Conservation (phyloP, 2,888 invertebrate genomes). For the Xylota sylvarum region DNA sequence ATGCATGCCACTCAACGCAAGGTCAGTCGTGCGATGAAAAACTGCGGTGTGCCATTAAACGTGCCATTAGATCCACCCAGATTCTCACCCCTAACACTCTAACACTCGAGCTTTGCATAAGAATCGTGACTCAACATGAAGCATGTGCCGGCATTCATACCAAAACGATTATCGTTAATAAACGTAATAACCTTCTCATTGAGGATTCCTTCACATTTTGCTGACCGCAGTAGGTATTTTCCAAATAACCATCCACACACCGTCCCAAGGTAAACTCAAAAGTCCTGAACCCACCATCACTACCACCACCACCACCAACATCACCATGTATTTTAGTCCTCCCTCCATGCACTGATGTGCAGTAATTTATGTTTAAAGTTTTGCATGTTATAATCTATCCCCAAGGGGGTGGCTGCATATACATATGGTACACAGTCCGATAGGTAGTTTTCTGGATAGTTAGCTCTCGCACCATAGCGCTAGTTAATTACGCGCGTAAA, state of each 20-base stretch:
- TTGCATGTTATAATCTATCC: conserved; percentile 45
- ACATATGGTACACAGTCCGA: background rate
- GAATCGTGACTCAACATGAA: conserved; percentile 34
- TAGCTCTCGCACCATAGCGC: conserved; percentile 27
- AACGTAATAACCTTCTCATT: conserved; percentile 60
- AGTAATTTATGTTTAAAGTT: conserved; percentile 39
- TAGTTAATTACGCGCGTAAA: conserved; percentile 59
- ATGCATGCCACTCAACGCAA: conserved; percentile 1
- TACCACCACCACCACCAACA: background rate
- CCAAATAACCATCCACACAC: conserved; percentile 29
- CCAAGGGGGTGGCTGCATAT: background rate
- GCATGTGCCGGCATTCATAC: conserved; percentile 56
- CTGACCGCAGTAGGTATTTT: conserved; percentile 46
- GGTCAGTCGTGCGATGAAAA: conserved; percentile 23
- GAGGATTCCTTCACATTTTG: conserved; percentile 48
- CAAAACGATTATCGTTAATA: conserved; percentile 66
- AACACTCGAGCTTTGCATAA: background rate
- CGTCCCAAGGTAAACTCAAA: conserved; percentile 27
- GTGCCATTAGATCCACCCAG: conserved; percentile 51
- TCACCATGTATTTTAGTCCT: conserved; percentile 7
- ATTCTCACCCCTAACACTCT: background rate
- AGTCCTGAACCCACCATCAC: background rate
- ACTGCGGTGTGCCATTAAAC: conserved; percentile 46
- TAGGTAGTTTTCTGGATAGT: conserved; percentile 33
- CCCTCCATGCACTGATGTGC: conserved; percentile 11